These are phyloP conservation scores for Argyresthia goedartella DNA, from an alignment of 2,888 invertebrate species.

Conservation along the genomic window DNA sequence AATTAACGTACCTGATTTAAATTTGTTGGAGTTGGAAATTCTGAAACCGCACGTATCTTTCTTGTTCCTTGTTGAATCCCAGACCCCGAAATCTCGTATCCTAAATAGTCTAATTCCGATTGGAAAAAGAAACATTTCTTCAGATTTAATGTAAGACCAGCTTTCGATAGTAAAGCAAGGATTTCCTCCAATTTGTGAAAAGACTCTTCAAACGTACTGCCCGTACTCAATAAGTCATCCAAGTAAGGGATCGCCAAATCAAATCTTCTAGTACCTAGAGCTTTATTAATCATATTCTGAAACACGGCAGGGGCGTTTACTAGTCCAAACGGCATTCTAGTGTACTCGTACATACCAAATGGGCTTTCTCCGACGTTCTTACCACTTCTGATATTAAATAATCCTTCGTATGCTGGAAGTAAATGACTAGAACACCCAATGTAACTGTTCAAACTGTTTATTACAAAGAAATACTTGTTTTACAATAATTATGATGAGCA, in stretches of 20 bases:
- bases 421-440: too few species aligned
- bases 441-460: too few species aligned
- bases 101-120: slow-evolving; percentile 16
- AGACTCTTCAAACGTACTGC: slow-evolving; percentile 4
- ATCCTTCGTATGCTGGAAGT: too few species aligned
- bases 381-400: too few species aligned
- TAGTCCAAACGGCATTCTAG: slow-evolving; percentile 15
- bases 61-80: slow-evolving; percentile 15
- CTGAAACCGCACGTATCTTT: slow-evolving; percentile 17
- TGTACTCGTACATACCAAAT: slow-evolving; percentile 22
- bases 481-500: too few species aligned
- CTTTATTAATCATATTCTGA: slow-evolving; percentile 17
- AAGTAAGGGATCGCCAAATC: slow-evolving; percentile 15
- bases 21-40: slow-evolving; percentile 18
- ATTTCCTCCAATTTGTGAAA: slow-evolving; percentile 9
- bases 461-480: too few species aligned
- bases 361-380: too few species aligned
- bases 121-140: slow-evolving; percentile 17
- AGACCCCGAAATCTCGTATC: slow-evolving; percentile 16
- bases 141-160: slow-evolving; percentile 10
- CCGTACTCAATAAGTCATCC: slow-evolving; percentile 20
- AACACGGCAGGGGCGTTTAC: slow-evolving; percentile 20
- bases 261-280: slow-evolving; percentile 8
- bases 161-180: slow-evolving; percentile 5
- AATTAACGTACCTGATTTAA: slow-evolving; percentile 21